Percentiles rank a stretch among this genome's conserved stretches.
phyloP scores from a whole-genome alignment of 2,113 vertebrate genomes.

The Cheilinus undulatus region DNA sequence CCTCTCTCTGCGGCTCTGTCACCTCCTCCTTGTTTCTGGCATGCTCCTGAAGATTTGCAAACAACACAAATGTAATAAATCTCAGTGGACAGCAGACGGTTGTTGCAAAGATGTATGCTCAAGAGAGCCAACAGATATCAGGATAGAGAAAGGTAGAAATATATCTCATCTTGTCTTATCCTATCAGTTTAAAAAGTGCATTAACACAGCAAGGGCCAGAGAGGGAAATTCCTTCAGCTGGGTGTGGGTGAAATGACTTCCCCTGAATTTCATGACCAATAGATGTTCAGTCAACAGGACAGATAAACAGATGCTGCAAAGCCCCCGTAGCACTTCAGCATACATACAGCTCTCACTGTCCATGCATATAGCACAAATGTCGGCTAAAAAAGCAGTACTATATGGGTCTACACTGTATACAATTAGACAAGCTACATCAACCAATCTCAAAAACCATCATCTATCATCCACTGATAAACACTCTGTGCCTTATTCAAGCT shows the following conservation, averaged over 20 bases:
- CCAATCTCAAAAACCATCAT: too few species aligned
- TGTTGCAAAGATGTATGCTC: too few species aligned
- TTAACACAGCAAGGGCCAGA: not conserved
- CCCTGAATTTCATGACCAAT: slow-evolving; percentile 25
- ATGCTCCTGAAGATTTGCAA: slow-evolving; percentile 21
- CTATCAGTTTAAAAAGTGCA: not conserved
- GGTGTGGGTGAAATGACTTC: slow-evolving; percentile 26
- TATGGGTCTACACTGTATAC: not conserved
- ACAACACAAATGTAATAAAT: slow-evolving; percentile 5
- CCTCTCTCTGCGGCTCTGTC: slow-evolving; percentile 50
- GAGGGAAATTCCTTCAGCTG: slow-evolving; percentile 15
- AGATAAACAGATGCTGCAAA: slow-evolving; percentile 45
- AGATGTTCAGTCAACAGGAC: slow-evolving; percentile 58
- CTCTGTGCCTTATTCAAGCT: too few species aligned
- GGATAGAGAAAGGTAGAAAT: not conserved
- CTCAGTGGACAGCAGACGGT: slow-evolving; percentile 40
- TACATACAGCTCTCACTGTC: not conserved
- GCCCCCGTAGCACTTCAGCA: slow-evolving; percentile 30
- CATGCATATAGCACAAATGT: slow-evolving; percentile 2
- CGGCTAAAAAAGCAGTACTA: not conserved
- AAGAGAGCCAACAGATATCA: too few species aligned
- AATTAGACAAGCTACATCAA: not conserved
- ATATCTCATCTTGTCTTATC: not conserved
- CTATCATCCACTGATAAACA: too few species aligned
- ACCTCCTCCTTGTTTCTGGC: slow-evolving; percentile 7